Evolutionary conservation across 2,888 invertebrate species (phyloP).

Genomic region (Ormia ochracea): DNA sequence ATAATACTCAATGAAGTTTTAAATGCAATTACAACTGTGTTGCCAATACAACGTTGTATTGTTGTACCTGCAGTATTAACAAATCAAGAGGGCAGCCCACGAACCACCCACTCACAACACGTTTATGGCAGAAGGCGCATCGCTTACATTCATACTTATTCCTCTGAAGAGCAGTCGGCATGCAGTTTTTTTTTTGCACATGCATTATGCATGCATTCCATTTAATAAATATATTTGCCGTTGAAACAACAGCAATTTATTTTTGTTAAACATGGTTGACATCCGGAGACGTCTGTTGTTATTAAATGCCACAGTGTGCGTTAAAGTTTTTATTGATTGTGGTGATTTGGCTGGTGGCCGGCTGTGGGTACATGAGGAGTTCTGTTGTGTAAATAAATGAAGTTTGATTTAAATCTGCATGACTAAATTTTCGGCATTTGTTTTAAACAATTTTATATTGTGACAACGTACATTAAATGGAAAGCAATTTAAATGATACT

Average conservation of each 20-base stretch:
- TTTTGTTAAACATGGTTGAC: slow-evolving; percentile 42
- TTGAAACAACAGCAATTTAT: slow-evolving; percentile 42
- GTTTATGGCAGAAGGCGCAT: not conserved
- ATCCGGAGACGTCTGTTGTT: slow-evolving; percentile 14
- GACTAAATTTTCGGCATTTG: not conserved
- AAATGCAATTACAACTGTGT: slow-evolving; percentile 48
- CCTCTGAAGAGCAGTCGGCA: not conserved
- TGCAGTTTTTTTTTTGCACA: not conserved
- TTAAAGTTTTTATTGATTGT: slow-evolving; percentile 12
- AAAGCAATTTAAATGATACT: not conserved
- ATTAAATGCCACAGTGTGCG: not conserved
- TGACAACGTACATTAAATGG: too few relatives aligned
- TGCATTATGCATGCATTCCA: slow-evolving; percentile 43
- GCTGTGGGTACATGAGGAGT: not conserved
- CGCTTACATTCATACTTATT: too few relatives aligned
- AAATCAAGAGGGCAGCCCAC: not conserved
- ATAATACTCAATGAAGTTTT: slow-evolving; percentile 41
- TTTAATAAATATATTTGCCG: slow-evolving; percentile 47
- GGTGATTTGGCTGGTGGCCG: slow-evolving; percentile 3
- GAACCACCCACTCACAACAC: not conserved
- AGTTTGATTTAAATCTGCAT: slow-evolving; percentile 1
- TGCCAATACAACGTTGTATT: slow-evolving; percentile 1
- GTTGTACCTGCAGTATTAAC: slow-evolving; percentile 1
- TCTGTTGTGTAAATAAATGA: not conserved
- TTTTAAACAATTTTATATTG: too few relatives aligned